Percentiles rank a stretch among this genome's conserved stretches.
Conservation (phyloP, 2,888 invertebrate genomes). For the Sisyra nigra region DNA sequence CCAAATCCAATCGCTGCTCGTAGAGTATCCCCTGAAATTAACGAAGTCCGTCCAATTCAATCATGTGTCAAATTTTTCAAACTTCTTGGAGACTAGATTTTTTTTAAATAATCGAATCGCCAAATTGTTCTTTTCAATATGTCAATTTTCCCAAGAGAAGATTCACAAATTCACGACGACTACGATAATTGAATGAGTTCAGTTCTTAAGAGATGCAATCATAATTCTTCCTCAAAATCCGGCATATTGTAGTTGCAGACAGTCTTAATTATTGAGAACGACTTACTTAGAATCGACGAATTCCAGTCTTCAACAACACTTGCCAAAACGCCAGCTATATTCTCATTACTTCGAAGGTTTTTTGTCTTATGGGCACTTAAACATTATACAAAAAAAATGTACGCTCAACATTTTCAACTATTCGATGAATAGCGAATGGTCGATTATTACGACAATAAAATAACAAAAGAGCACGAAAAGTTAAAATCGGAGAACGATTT, state of each 20-base stretch:
- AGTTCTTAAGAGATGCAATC: background rate
- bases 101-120: background rate
- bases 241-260: background rate
- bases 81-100: too few relatives aligned
- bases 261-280: background rate
- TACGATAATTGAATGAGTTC: background rate
- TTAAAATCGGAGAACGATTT: background rate
- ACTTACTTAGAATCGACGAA: background rate
- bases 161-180: background rate
- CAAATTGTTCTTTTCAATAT: too few relatives aligned
- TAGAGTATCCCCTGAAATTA: too few relatives aligned
- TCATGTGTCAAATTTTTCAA: too few relatives aligned
- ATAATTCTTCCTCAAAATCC: background rate
- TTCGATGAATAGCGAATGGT: background rate
- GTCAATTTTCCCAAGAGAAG: background rate
- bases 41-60: too few relatives aligned
- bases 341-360: background rate
- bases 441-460: background rate
- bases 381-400: background rate
- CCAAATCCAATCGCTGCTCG: too few relatives aligned
- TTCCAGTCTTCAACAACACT: conserved; percentile 1
- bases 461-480: background rate
- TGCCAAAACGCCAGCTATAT: background rate
- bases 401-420: background rate
- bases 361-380: conserved; percentile 1